Conservation (phyloP, 2,888 invertebrate species). For the Halictus quadricinctus region DNA sequence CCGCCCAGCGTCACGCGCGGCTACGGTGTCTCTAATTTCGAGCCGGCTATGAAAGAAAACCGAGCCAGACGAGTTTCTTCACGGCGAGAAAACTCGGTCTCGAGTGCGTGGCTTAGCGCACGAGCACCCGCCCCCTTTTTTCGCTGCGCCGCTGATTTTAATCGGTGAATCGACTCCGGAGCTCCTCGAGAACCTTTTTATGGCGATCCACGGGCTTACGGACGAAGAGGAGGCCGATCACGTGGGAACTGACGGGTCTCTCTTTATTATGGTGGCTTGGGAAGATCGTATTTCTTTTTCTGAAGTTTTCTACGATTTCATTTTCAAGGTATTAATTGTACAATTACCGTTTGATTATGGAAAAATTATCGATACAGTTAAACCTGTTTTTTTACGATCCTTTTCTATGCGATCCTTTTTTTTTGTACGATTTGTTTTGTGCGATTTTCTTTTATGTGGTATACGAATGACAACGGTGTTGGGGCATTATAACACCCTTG, state of each 20-base stretch:
- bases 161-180: not conserved
- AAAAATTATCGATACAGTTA: too few species aligned
- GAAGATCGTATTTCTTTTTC: not conserved
- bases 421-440: too few species aligned
- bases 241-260: not conserved
- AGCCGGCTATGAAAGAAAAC: not conserved
- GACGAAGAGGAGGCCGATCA: not conserved
- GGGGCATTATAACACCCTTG: too few species aligned
- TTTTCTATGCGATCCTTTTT: too few species aligned
- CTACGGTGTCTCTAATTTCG: constrained; percentile 32
- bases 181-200: not conserved
- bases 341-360: too few species aligned
- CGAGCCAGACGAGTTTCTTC: not conserved
- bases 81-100: not conserved
- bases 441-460: too few species aligned
- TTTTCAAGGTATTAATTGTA: not conserved
- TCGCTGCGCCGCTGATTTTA: not conserved
- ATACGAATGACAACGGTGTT: too few species aligned
- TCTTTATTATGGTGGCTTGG: not conserved
- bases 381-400: too few species aligned
- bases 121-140: not conserved
- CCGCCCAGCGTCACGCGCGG: constrained; percentile 10
- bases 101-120: not conserved
- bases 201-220: not conserved
- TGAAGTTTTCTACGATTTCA: not conserved